phyloP scores from a whole-genome alignment of 2,113 vertebrate genomes.

The Coryphaenoides rupestris region DNA sequence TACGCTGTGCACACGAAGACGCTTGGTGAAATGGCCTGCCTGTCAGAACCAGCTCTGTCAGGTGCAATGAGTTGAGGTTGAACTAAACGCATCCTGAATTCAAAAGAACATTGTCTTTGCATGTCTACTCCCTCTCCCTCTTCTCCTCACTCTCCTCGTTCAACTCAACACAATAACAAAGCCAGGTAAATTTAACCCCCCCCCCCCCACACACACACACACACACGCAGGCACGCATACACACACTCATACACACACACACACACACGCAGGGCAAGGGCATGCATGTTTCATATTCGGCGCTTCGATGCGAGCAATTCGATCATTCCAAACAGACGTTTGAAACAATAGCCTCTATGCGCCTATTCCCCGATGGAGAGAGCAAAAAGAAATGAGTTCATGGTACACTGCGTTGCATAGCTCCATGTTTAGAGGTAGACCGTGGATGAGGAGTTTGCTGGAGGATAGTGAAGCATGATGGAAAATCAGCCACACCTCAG shows the following conservation, averaged over 20 bases:
- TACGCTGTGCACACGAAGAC: no score
- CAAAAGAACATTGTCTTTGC: constrained; percentile 44
- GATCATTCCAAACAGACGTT: constrained; percentile 29
- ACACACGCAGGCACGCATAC: no score
- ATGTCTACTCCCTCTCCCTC: constrained; percentile 15
- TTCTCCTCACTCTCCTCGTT: no score
- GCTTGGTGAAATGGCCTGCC: constrained; percentile 35
- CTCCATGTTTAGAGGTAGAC: no score
- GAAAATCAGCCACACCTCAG: constrained; percentile 48
- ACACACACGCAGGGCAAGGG: neutral
- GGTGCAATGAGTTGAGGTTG: constrained; percentile 58
- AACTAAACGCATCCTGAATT: constrained; percentile 62
- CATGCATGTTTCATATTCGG: constrained; percentile 1
- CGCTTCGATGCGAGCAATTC: constrained; percentile 30
- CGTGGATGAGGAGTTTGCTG: constrained; percentile 49
- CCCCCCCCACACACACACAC: no score
- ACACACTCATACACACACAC: no score
- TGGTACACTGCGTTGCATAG: no score
- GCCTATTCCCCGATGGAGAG: constrained; percentile 36
- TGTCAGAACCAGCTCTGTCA: constrained; percentile 56
- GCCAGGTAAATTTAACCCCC: no score
- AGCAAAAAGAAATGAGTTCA: constrained; percentile 22
- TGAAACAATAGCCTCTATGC: constrained; percentile 22
- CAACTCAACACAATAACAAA: no score
- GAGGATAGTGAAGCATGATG: constrained; percentile 50